A percentile compares a stretch with the other conserved stretches of the same genome.
Evolutionary conservation across 1,140 invertebrate genomes (phyloP).

Genomic region (Neodiprion virginianus): DNA sequence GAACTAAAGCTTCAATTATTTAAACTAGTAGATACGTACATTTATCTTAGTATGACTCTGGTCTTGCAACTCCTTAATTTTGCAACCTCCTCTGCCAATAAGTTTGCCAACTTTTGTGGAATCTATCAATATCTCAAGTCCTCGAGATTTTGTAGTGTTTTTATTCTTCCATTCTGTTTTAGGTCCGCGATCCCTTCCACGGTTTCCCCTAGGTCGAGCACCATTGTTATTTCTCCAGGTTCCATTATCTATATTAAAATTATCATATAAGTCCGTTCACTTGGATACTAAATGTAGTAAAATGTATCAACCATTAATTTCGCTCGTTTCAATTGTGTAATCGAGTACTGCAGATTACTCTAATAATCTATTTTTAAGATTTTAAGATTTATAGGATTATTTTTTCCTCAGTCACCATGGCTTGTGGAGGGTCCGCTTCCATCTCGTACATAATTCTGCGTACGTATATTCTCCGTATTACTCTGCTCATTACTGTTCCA

Average conservation of each 20-base stretch:
- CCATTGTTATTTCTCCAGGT: background rate
- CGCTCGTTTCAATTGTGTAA: background rate
- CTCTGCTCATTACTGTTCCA: background rate
- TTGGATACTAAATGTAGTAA: background rate
- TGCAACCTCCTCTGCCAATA: constrained; percentile 74
- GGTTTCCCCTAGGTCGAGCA: background rate
- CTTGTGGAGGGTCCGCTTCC: background rate
- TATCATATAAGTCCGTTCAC: background rate
- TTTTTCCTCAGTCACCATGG: background rate
- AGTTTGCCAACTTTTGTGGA: constrained; percentile 53
- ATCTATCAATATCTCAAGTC: constrained; percentile 35
- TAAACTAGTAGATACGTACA: constrained; percentile 41
- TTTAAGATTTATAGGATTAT: no score
- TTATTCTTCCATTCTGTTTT: background rate
- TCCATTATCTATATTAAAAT: background rate
- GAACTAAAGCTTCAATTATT: constrained; percentile 19
- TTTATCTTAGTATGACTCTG: constrained; percentile 66
- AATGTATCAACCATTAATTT: background rate
- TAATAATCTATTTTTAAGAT: background rate
- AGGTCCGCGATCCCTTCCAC: background rate
- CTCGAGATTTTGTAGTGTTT: background rate
- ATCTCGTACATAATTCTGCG: background rate
- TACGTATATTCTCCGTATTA: background rate
- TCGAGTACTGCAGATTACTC: background rate
- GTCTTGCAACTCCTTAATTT: constrained; percentile 77